Percentiles rank a stretch among this genome's conserved stretches.
phyloP scores from a whole-genome alignment of 2,113 vertebrate species.

The Chinchilla lanigera region DNA sequence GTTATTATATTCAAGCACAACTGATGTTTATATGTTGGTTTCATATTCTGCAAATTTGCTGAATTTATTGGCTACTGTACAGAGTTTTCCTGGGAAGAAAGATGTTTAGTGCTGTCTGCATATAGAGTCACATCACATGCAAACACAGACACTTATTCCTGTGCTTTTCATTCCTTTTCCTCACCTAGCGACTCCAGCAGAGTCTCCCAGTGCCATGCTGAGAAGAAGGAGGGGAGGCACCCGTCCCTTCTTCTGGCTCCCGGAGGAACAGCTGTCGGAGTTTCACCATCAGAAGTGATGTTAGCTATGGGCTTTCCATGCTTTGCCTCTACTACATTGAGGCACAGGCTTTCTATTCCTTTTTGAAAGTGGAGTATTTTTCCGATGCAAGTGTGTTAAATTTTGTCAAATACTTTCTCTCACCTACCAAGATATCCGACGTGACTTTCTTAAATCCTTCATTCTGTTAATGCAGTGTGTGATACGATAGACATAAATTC shows the following conservation, averaged over 20 bases:
- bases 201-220: neutral
- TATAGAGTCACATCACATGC: neutral
- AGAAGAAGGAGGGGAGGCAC: neutral
- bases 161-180: neutral
- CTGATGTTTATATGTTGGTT: neutral
- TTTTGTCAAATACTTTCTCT: neutral
- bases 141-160: neutral
- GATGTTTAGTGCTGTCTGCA: neutral
- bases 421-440: neutral
- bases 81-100: neutral
- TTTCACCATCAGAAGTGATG: neutral
- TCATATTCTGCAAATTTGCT: neutral
- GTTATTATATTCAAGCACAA: neutral
- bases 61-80: neutral
- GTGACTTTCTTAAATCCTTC: neutral
- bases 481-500: neutral
- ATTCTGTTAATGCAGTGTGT: neutral
- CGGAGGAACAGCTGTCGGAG: no score
- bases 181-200: neutral
- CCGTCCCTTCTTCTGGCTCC: neutral
- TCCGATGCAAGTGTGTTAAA: neutral
- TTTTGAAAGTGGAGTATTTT: neutral
- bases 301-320: neutral
- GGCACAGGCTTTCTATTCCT: neutral
- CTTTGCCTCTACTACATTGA: neutral